Percentiles rank a stretch among this genome's conserved stretches.
phyloP scores from a whole-genome alignment of 2,888 invertebrate genomes.

The Xestia xanthographa region DNA sequence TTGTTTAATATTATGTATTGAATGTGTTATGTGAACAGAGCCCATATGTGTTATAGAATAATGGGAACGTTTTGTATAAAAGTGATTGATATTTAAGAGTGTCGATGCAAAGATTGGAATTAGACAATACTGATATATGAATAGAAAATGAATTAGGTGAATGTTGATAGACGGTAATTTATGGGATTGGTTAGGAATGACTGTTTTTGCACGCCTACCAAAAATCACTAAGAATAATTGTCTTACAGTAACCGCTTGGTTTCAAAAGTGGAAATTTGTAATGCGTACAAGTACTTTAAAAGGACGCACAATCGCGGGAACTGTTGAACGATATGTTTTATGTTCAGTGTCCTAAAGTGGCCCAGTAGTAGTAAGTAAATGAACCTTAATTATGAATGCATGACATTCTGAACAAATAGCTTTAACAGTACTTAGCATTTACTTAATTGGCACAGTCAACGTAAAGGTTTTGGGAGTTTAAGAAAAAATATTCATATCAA shows the following conservation, averaged over 20 bases:
- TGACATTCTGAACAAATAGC: constrained; percentile 52
- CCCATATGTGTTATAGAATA: constrained; percentile 50
- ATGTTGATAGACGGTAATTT: constrained; percentile 37
- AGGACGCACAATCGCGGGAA: constrained; percentile 29
- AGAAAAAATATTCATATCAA: constrained; percentile 48
- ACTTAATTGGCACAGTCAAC: constrained; percentile 49
- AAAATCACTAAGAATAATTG: background rate
- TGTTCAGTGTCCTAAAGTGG: constrained; percentile 32
- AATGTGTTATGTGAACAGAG: constrained; percentile 48
- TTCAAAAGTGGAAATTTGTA: constrained; percentile 6
- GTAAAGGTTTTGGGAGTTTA: constrained; percentile 19
- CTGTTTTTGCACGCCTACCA: constrained; percentile 28
- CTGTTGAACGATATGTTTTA: constrained; percentile 51
- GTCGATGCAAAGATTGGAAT: constrained; percentile 62
- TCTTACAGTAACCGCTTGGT: constrained; percentile 11
- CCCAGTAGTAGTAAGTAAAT: constrained; percentile 35
- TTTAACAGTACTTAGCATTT: constrained; percentile 57
- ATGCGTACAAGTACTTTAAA: background rate
- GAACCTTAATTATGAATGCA: constrained; percentile 45
- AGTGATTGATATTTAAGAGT: constrained; percentile 62
- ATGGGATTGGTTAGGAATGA: constrained; percentile 23
- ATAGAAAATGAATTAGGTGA: constrained; percentile 49
- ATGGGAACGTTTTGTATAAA: constrained; percentile 53
- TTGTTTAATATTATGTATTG: constrained; percentile 41
- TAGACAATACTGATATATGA: constrained; percentile 71